phyloP scores from a whole-genome alignment of 2,888 invertebrate genomes.

The Ichneumon xanthorius region DNA sequence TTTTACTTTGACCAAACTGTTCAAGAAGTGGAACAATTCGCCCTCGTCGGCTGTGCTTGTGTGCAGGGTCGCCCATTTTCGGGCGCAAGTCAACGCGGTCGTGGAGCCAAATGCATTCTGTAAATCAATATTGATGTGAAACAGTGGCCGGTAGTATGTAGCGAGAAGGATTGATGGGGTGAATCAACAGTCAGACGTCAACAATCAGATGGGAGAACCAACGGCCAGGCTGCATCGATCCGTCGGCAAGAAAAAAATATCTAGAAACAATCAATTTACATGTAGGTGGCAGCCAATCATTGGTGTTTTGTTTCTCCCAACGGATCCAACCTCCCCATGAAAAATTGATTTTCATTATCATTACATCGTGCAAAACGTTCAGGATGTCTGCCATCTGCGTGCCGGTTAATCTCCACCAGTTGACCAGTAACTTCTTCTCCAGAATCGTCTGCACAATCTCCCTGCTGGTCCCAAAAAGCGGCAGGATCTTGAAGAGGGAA shows the following conservation, averaged over 20 bases:
- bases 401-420: constrained; percentile 87
- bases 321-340: neutral
- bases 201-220: neutral
- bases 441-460: constrained; percentile 86
- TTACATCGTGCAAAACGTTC: constrained; percentile 81
- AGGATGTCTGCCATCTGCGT: constrained; percentile 86
- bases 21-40: constrained; percentile 86
- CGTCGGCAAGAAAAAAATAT: neutral
- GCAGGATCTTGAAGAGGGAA: constrained; percentile 86
- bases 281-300: neutral
- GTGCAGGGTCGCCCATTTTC: constrained; percentile 87
- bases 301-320: neutral
- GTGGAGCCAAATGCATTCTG: constrained; percentile 78
- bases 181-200: neutral
- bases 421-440: constrained; percentile 86
- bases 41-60: constrained; percentile 88
- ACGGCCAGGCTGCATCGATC: too few species aligned
- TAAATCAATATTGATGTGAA: neutral
- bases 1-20: constrained; percentile 86
- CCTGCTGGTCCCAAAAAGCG: constrained; percentile 87
- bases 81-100: constrained; percentile 77
- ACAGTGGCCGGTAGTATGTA: neutral
- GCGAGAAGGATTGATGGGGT: neutral
- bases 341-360: neutral
- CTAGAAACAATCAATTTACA: neutral